A percentile compares a stretch with the other conserved stretches of the same genome.
Evolutionary conservation across 2,113 vertebrate species (phyloP).

Genomic region (Cyprinodon variegatus): DNA sequence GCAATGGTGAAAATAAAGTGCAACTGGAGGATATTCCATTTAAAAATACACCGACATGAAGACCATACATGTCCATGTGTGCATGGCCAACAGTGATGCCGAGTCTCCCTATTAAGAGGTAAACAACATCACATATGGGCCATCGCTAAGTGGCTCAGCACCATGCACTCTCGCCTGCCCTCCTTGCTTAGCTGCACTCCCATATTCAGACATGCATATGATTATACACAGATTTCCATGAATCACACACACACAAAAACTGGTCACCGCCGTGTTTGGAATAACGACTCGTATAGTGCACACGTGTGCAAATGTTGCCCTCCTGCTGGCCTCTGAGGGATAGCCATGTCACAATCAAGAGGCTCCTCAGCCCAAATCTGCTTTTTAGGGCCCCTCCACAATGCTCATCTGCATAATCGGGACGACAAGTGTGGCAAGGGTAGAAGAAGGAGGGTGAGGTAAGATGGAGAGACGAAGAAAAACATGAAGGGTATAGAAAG

Average conservation of each 20-base stretch:
- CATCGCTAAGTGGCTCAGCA: constrained; percentile 58
- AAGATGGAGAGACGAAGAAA: constrained; percentile 30
- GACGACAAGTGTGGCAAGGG: constrained; percentile 88
- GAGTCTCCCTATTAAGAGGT: constrained; percentile 52
- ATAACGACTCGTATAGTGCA: constrained; percentile 13
- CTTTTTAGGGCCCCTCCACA: constrained; percentile 76
- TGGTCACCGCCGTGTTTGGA: constrained; percentile 25
- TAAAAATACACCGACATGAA: constrained; percentile 26
- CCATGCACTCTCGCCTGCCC: constrained; percentile 48
- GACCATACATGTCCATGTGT: constrained; percentile 14
- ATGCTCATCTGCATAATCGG: constrained; percentile 91
- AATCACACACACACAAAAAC: constrained; percentile 25
- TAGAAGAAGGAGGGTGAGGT: constrained; percentile 52
- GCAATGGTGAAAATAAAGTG: neutral
- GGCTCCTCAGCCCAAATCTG: constrained; percentile 82
- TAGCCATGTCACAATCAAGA: constrained; percentile 77
- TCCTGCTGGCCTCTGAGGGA: constrained; percentile 75
- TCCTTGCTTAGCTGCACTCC: constrained; percentile 30
- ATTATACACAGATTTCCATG: constrained; percentile 14
- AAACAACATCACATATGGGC: constrained; percentile 26
- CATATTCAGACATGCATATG: constrained; percentile 23
- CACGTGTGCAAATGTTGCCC: constrained; percentile 59
- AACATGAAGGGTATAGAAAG: constrained; percentile 2
- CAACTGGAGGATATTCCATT: constrained; percentile 20
- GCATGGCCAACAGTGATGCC: constrained; percentile 15